These are phyloP conservation scores for Cisticola juncidis DNA, from an alignment of 2,113 vertebrate species.

Conservation along the genomic window DNA sequence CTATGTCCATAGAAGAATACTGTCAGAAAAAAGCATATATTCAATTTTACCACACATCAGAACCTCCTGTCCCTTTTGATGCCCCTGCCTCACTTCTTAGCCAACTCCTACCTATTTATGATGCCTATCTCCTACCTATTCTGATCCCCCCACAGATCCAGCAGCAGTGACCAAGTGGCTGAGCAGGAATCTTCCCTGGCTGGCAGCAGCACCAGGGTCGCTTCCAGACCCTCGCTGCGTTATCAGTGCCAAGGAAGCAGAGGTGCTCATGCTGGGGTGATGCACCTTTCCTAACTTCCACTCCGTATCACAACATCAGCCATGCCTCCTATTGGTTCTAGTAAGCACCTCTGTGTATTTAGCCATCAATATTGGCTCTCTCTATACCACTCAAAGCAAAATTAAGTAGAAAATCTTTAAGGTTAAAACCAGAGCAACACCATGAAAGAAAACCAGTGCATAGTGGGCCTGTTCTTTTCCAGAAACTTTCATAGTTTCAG, in stretches of 20 bases:
- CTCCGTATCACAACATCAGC: background rate
- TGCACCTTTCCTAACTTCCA: background rate
- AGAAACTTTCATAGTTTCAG: background rate
- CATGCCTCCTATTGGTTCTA: background rate
- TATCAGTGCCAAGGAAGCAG: background rate
- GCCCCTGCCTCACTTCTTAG: background rate
- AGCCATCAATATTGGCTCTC: background rate
- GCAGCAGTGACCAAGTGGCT: rapidly evolving
- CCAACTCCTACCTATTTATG: background rate
- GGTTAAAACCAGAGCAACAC: background rate
- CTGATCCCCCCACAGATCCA: background rate
- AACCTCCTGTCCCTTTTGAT: background rate
- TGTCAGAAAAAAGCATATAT: background rate
- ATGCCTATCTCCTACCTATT: background rate
- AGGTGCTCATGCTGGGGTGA: background rate
- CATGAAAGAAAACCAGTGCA: background rate
- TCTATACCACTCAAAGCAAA: background rate
- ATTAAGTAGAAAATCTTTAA: background rate
- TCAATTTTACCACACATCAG: background rate
- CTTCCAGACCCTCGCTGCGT: background rate
- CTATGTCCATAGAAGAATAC: background rate
- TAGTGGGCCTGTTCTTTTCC: background rate
- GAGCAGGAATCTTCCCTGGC: background rate
- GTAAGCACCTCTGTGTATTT: background rate
- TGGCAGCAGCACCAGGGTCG: rapidly evolving